Conservation (phyloP, 2,113 vertebrate species). For the Mustela lutreola region DNA sequence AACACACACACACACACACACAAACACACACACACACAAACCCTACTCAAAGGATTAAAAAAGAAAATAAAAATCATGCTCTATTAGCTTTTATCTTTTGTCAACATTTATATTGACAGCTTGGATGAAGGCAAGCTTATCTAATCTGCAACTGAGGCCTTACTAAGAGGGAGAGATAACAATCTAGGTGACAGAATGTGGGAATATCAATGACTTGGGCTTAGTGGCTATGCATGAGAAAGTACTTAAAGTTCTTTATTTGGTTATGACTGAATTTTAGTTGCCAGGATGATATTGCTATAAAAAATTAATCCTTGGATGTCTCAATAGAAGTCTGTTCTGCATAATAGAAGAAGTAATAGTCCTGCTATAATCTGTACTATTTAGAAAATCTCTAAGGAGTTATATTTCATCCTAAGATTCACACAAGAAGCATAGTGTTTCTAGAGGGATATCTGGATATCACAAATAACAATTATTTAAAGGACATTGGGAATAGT, state of each 20-base stretch:
- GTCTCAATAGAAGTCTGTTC: background rate
- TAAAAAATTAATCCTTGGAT: background rate
- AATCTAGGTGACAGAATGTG: background rate
- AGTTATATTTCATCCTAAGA: background rate
- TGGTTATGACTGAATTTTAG: background rate
- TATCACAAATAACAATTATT: background rate
- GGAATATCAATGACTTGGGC: background rate
- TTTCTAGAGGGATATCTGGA: background rate
- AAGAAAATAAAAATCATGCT: background rate
- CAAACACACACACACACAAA: background rate
- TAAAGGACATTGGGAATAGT: background rate
- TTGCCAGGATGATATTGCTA: background rate
- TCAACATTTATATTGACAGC: background rate
- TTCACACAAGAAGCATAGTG: background rate
- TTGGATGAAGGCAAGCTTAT: background rate
- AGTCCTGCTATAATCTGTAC: background rate
- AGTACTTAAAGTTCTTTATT: background rate
- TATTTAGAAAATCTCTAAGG: background rate
- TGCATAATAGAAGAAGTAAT: constrained; percentile 8
- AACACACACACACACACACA: background rate
- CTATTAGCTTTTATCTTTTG: background rate
- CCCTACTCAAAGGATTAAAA: background rate
- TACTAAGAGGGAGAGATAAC: background rate
- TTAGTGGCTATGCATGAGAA: background rate
- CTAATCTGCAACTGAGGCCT: background rate